A percentile compares a stretch with the other conserved stretches of the same genome.
These are phyloP conservation scores for Sphaerolaimus hirsutus DNA, from an alignment of 2,888 invertebrate genomes.

Conservation along the genomic window DNA sequence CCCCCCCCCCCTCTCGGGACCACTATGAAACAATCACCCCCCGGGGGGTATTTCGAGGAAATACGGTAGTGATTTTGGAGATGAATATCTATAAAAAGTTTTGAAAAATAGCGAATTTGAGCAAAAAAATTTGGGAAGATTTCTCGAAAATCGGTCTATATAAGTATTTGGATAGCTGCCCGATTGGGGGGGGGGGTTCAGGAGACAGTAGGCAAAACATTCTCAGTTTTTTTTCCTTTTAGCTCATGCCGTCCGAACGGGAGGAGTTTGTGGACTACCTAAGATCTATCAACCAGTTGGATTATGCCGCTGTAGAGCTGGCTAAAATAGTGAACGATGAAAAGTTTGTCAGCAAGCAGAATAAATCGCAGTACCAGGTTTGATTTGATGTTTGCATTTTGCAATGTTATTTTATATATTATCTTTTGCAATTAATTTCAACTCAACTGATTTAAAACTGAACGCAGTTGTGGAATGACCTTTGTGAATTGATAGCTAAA, in stretches of 20 bases:
- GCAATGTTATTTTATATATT: neutral
- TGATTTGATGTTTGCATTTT: neutral
- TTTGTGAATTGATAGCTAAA: slow-evolving; percentile 87
- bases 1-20: too few relatives aligned
- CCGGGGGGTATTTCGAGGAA: too few relatives aligned
- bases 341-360: slow-evolving; percentile 75
- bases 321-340: slow-evolving; percentile 83
- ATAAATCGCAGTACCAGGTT: slow-evolving; percentile 83
- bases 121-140: too few relatives aligned
- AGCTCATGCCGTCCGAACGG: slow-evolving; percentile 70
- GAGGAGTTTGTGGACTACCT: slow-evolving; percentile 92
- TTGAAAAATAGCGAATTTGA: too few relatives aligned
- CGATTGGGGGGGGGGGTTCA: too few relatives aligned
- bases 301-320: slow-evolving; percentile 79
- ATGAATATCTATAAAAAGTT: too few relatives aligned
- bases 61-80: too few relatives aligned
- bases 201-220: too few relatives aligned
- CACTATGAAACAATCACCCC: too few relatives aligned
- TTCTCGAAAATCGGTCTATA: too few relatives aligned
- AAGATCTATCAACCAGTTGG: slow-evolving; percentile 52
- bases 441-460: neutral
- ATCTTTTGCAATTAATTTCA: neutral
- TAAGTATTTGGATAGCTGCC: too few relatives aligned
- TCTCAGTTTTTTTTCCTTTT: too few relatives aligned
- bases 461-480: slow-evolving; percentile 65